These are phyloP conservation scores for Drosophila mayaguana DNA, from an alignment of 2,888 invertebrate species.

Conservation along the genomic window DNA sequence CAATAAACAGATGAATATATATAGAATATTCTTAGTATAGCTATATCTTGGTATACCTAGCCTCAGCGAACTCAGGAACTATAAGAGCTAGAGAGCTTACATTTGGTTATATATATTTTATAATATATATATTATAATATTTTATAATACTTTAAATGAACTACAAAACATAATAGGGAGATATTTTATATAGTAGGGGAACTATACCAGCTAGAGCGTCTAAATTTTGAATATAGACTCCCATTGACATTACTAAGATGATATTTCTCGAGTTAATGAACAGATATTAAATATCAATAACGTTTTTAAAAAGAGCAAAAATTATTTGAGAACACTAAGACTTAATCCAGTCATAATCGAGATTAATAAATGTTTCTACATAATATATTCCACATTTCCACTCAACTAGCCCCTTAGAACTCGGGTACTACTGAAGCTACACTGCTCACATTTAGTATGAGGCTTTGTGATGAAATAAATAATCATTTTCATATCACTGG, in stretches of 20 bases:
- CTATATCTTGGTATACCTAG: neutral
- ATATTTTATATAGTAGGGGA: no score
- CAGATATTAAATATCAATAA: neutral
- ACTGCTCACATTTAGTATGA: neutral
- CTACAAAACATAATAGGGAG: no score
- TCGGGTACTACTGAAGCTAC: neutral
- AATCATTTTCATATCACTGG: rapidly evolving
- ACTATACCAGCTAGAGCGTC: neutral
- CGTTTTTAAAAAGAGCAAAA: no score
- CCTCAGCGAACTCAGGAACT: neutral
- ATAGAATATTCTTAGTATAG: no score
- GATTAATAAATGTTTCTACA: no score
- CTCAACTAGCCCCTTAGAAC: neutral
- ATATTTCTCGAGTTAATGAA: neutral
- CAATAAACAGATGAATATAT: neutral
- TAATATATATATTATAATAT: no score
- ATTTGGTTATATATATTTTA: no score
- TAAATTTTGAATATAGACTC: neutral
- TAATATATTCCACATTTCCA: neutral
- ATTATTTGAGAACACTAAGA: neutral
- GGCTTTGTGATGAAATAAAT: neutral
- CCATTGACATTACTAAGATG: no score
- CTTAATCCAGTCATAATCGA: neutral
- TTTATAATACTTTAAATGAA: no score
- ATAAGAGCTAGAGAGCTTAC: no score